Conservation (phyloP, 2,113 vertebrate species). For the Indicator indicator region DNA sequence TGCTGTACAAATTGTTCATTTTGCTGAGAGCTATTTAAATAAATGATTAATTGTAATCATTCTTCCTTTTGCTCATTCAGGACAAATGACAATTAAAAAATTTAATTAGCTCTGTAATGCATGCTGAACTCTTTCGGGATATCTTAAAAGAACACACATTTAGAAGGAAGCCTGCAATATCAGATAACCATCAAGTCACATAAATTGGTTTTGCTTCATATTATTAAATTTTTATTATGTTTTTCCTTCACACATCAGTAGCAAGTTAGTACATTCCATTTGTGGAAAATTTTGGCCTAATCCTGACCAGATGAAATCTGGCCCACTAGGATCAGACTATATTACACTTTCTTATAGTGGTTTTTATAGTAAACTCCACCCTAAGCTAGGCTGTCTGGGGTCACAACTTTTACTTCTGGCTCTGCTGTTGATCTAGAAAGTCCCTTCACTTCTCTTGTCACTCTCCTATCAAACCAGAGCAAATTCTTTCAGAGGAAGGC, state of each 20-base stretch:
- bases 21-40: slow-evolving; percentile 27
- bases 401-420: not conserved
- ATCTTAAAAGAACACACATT: not conserved
- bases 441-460: not conserved
- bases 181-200: not conserved
- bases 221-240: not conserved
- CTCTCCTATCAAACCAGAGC: not conserved
- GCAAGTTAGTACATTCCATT: not conserved
- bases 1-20: not conserved
- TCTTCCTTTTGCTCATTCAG: not conserved
- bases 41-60: not conserved
- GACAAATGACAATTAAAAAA: not conserved
- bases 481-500: not conserved
- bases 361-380: accelerated
- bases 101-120: not conserved
- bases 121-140: not conserved
- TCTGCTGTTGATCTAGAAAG: not conserved
- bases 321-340: not conserved
- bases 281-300: not conserved
- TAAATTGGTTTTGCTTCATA: not conserved
- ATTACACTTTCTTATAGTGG: not conserved
- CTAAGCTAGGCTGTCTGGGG: not conserved
- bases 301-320: not conserved
- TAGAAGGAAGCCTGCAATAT: not conserved
- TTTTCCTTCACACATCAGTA: not conserved